These are phyloP conservation scores for Pachypeltis micranthus DNA, from an alignment of 1,140 invertebrate species.

Conservation along the genomic window DNA sequence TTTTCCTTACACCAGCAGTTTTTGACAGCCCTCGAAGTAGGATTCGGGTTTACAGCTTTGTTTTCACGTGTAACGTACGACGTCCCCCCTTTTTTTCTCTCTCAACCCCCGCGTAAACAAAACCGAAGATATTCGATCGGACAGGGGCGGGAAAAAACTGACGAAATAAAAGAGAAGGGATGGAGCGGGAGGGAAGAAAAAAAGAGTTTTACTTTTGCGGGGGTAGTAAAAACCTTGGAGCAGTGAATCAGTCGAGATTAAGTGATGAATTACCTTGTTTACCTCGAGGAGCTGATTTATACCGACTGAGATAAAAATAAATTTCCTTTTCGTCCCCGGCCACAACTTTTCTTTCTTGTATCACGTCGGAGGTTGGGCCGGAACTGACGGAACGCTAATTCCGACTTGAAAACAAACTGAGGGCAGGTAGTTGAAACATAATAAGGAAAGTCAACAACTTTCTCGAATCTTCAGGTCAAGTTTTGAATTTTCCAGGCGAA, in stretches of 20 bases:
- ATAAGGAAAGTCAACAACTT: too few species aligned
- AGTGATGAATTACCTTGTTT: conserved; percentile 12
- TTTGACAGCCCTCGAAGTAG: too few species aligned
- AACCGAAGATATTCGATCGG: too few species aligned
- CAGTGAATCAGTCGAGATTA: conserved; percentile 10
- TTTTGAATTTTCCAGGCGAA: too few species aligned
- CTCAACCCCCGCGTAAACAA: too few species aligned
- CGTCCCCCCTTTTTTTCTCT: neutral
- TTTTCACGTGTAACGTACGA: neutral
- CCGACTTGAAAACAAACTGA: too few species aligned
- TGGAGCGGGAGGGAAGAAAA: neutral
- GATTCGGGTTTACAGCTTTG: neutral
- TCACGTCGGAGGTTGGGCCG: too few species aligned
- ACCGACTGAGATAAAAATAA: conserved; percentile 4
- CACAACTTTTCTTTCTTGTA: neutral
- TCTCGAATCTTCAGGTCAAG: too few species aligned
- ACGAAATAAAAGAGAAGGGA: neutral
- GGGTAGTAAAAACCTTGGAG: neutral
- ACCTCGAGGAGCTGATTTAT: conserved; percentile 4
- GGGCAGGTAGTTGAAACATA: too few species aligned
- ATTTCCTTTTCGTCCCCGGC: neutral
- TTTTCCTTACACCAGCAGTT: neutral
- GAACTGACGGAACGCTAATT: too few species aligned
- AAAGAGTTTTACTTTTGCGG: conserved; percentile 3
- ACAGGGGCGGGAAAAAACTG: neutral